phyloP scores from a whole-genome alignment of 2,888 invertebrate genomes.

The Dinocampus coccinellae region DNA sequence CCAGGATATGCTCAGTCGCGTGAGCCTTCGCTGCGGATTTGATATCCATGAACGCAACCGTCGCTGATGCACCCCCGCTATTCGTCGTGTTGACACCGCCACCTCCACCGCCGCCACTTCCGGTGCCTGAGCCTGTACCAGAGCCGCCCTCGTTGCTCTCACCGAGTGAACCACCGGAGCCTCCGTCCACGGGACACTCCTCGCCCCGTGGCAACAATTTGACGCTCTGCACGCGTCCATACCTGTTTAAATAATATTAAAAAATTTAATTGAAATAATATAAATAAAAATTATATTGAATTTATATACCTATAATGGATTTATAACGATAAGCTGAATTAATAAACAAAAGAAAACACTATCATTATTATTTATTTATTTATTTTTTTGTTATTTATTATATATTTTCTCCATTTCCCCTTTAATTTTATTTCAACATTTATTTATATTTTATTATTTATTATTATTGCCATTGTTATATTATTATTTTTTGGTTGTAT shows the following conservation, averaged over 20 bases:
- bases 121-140: slow-evolving; percentile 57
- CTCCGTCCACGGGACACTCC: slow-evolving; percentile 68
- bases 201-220: slow-evolving; percentile 83
- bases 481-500: background rate
- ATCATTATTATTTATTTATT: too few relatives aligned
- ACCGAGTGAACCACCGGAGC: slow-evolving; percentile 71
- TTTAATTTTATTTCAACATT: background rate
- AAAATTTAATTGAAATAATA: slow-evolving; percentile 23
- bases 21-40: slow-evolving; percentile 95
- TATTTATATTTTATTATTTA: background rate
- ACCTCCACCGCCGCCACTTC: slow-evolving; percentile 63
- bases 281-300: slow-evolving; percentile 8
- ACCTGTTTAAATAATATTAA: slow-evolving; percentile 73
- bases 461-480: too few relatives aligned
- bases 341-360: too few relatives aligned
- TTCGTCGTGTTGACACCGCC: slow-evolving; percentile 71
- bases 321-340: background rate
- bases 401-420: background rate
- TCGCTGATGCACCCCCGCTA: slow-evolving; percentile 82
- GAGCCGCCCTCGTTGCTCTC: slow-evolving; percentile 67
- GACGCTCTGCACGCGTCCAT: slow-evolving; percentile 98
- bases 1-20: slow-evolving; percentile 89
- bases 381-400: too few relatives aligned
- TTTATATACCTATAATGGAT: too few relatives aligned
- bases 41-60: slow-evolving; percentile 97